These are phyloP conservation scores for Ophiodon elongatus DNA, from an alignment of 2,113 vertebrate species.

Conservation along the genomic window DNA sequence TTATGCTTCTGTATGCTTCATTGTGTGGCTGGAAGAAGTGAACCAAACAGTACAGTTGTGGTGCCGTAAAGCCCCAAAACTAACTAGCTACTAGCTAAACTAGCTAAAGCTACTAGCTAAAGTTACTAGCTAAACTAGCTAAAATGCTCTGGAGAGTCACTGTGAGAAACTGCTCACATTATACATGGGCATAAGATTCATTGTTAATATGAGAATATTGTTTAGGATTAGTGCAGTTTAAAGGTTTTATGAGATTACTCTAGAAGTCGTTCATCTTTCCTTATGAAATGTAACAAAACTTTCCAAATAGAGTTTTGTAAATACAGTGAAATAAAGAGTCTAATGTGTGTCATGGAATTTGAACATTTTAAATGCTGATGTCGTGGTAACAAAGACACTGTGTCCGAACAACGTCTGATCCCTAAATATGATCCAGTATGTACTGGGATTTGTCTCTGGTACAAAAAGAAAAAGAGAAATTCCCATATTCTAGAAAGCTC, in stretches of 20 bases:
- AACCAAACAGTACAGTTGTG: not conserved
- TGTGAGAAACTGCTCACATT: not conserved
- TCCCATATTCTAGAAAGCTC: not conserved
- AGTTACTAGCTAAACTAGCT: too few species aligned
- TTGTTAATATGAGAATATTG: not conserved
- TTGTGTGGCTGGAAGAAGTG: too few species aligned
- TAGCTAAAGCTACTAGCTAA: too few species aligned
- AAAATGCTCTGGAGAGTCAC: not conserved
- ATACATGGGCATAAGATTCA: not conserved
- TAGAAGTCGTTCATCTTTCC: not conserved
- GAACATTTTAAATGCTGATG: not conserved
- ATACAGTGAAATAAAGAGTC: not conserved
- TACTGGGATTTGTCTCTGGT: not conserved
- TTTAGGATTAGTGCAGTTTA: not conserved
- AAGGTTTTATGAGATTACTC: not conserved
- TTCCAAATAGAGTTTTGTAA: not conserved
- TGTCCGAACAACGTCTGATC: not conserved
- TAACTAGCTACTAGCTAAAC: too few species aligned
- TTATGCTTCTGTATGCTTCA: too few species aligned
- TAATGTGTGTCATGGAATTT: not conserved
- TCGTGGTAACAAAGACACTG: not conserved
- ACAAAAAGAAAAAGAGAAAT: not conserved
- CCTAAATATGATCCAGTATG: not conserved
- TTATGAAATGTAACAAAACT: not conserved
- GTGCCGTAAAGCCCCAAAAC: not conserved